phyloP scores from a whole-genome alignment of 2,113 vertebrate species.

The Callionymus lyra region DNA sequence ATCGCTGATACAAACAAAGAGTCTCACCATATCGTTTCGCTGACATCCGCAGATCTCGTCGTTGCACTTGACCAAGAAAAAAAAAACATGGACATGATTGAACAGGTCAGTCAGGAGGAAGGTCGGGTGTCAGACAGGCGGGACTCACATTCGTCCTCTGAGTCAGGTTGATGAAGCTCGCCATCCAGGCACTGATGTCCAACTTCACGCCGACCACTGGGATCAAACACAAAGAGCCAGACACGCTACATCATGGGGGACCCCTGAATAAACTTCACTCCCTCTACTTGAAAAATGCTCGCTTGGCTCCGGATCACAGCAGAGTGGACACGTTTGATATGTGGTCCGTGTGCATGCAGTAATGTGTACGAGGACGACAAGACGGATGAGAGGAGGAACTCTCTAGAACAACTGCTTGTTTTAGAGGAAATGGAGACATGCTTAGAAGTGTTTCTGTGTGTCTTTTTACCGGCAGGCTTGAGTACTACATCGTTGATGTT shows the following conservation, averaged over 20 bases:
- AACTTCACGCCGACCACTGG: conserved; percentile 92
- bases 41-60: conserved; percentile 87
- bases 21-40: conserved; percentile 73
- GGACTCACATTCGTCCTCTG: conserved; percentile 76
- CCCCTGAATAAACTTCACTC: conserved; percentile 52
- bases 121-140: neutral
- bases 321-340: conserved; percentile 36
- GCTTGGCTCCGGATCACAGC: conserved; percentile 53
- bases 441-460: conserved; percentile 10
- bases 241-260: conserved; percentile 42
- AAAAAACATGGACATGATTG: too few relatives aligned
- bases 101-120: neutral
- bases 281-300: conserved; percentile 37
- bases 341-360: conserved; percentile 39
- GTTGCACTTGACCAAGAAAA: conserved; percentile 72
- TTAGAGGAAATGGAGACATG: conserved; percentile 11
- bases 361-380: conserved; percentile 21
- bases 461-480: conserved; percentile 83
- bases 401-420: conserved; percentile 19
- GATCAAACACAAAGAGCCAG: conserved; percentile 52
- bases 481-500: conserved; percentile 70
- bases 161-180: conserved; percentile 81
- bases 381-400: conserved; percentile 24
- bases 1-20: neutral
- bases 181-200: conserved; percentile 79